These are phyloP conservation scores for Gallinago nigripennis DNA, from an alignment of 2,797 vertebrate genomes.

Conservation along the genomic window DNA sequence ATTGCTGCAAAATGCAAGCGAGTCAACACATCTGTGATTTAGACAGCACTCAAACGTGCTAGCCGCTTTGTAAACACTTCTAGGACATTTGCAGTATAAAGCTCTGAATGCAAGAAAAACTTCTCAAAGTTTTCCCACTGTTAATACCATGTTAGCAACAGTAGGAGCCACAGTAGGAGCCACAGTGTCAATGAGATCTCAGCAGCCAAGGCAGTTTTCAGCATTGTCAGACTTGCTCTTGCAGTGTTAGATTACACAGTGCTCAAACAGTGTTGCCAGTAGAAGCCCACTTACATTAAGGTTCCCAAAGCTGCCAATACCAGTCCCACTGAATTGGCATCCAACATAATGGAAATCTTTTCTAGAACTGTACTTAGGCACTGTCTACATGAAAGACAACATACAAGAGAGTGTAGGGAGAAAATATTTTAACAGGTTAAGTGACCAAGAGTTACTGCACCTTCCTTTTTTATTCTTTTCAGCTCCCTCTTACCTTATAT, in stretches of 20 bases:
- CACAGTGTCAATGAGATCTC: slow-evolving; percentile 29
- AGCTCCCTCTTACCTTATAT: not conserved
- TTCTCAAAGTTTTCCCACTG: slow-evolving; percentile 51
- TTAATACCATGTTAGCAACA: slow-evolving; percentile 66
- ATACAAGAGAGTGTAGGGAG: slow-evolving; percentile 57
- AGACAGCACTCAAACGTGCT: slow-evolving; percentile 33
- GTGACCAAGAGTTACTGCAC: not conserved
- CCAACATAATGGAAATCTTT: slow-evolving; percentile 70
- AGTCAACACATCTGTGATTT: slow-evolving; percentile 17
- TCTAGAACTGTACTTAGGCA: slow-evolving; percentile 69
- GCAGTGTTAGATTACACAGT: slow-evolving; percentile 59
- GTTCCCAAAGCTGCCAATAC: slow-evolving; percentile 69
- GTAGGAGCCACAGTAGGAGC: slow-evolving; percentile 59
- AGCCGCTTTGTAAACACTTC: not conserved
- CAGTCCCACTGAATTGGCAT: slow-evolving; percentile 68
- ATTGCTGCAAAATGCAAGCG: slow-evolving; percentile 10
- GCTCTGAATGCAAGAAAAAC: slow-evolving; percentile 55
- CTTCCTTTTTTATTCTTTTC: not conserved
- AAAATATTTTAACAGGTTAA: slow-evolving; percentile 53
- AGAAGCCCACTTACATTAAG: slow-evolving; percentile 66
- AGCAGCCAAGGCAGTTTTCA: slow-evolving; percentile 68
- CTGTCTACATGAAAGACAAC: slow-evolving; percentile 65
- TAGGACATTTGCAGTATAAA: slow-evolving; percentile 25
- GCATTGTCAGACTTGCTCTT: slow-evolving; percentile 56
- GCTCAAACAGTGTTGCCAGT: slow-evolving; percentile 61